Base-by-base conservation (phyloP, 2,888 invertebrate species). In the Chrysolina americana region DNA sequence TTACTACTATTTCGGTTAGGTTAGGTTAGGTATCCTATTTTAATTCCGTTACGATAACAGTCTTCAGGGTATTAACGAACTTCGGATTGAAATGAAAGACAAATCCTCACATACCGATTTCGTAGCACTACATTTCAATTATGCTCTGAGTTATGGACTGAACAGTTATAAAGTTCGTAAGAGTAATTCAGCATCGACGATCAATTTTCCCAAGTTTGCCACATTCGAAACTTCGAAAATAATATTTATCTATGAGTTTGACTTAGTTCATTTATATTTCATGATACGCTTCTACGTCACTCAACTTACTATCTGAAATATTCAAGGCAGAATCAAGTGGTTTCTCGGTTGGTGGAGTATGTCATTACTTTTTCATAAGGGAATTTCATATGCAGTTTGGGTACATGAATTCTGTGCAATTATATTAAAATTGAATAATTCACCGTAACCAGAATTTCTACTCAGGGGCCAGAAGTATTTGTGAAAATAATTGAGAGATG, bases 291-390 rank as follows among this genome's bases (percentile, higher is more conserved):
- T n/a, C 59, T 4, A 23, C 23, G 59, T 59, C 59, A 23, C 36
- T 36, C 59, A 59, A 59, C 59, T 59, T 59, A 28, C 59, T 17
- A 8, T n/a, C 15, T 59, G 59, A 59, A 59, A 59, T 59, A 59
- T 59, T 13, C 59, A 59, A 36, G 23, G 6, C n/a, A 8, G 28
- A 28, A 59, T 59, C 59, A 36, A 59, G 59, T 59, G 36, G 59
- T 15, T 36, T 28, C 59, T 53, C 36, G 59, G n/a, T 36, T 36
- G 59, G 59, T 36, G 23, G 59, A 59, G 59, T n/a, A 59, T 17
- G 8, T 59, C 59, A 59, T 59, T 59, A 59, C 28, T 59, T 59
- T 59, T 59, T 59, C 59, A 59, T 59, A 59, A n/a, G 8, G 59
- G n/a, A 59, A 17, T 59, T 36, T 59, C 59, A 59, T 36, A 59